phyloP scores from a whole-genome alignment of 2,113 vertebrate genomes.

The Fulica atra region DNA sequence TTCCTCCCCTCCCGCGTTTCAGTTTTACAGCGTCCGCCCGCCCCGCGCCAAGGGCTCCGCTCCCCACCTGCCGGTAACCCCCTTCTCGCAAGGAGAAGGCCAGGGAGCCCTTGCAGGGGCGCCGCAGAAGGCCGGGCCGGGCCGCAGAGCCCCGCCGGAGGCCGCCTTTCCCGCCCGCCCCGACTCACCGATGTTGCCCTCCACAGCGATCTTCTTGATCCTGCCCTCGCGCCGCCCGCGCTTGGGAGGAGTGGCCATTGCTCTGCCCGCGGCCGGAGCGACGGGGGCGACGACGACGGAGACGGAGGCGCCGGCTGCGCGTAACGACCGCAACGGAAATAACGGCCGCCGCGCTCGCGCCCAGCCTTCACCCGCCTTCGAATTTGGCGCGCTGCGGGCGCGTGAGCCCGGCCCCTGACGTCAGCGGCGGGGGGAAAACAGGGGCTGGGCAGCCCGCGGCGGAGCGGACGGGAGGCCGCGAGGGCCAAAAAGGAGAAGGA shows the following conservation, averaged over 20 bases:
- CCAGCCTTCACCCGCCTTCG: background rate
- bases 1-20: no score
- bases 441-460: no score
- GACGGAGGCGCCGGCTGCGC: no score
- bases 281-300: background rate
- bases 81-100: background rate
- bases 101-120: background rate
- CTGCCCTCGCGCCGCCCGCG: slow-evolving; percentile 1
- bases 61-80: no score
- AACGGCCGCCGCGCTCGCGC: background rate
- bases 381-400: slow-evolving; percentile 59
- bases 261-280: background rate
- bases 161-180: no score
- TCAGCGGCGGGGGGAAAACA: background rate
- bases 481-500: background rate
- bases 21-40: no score
- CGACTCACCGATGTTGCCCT: slow-evolving; percentile 88
- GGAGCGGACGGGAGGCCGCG: background rate
- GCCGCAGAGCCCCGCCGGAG: no score
- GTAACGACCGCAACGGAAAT: background rate
- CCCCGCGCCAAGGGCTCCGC: no score
- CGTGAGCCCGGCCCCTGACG: background rate
- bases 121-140: no score
- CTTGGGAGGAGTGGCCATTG: slow-evolving; percentile 77
- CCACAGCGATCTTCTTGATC: slow-evolving; percentile 86